Evolutionary conservation across 1,140 invertebrate species (phyloP), one percentile per base, ranked within the genome.

Genomic region (Halotydeus destructor): DNA sequence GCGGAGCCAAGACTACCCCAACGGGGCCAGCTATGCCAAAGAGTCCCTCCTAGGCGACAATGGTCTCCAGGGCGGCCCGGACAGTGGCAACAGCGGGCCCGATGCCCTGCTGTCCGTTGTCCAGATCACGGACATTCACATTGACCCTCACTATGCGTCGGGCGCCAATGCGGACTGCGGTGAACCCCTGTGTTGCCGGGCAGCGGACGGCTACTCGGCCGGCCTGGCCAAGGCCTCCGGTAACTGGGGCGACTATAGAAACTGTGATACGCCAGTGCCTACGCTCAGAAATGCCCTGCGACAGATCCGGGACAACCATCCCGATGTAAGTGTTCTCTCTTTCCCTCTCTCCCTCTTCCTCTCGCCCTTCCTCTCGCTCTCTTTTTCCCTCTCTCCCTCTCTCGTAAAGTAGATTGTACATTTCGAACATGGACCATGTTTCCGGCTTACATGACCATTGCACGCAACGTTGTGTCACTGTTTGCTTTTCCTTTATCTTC

Each of bases 91-190:
- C 19, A 21, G 12, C 18, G 16, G 18, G 19, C n/a, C 5, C 14
- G 8, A 31, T 33, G 24, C 37, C 12, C 23, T 44, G 5, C 4
- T 44, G 21, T 3, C 42, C 21, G 81, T 91, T 5, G 64, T 93
- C 8, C 85, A 93, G 53, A 71, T 93, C 35, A 86, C 83, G 1
- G 85, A 89, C 56, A 88, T 84, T 0, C 84, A 89, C 57, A 85
- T 78, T 54, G 85, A 93, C 63, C 82, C 82, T 0, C 81, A 84
- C 53, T 91, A 91, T 53, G 72, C 75, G 45, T 80, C 85, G 66
- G 84, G 81, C 43, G 70, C 76, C 3, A 84, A 85, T 55, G 83
- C 83, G 0, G 76, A 83, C 43, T 93, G 84, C 59, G 74, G 76
- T 48, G 83, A 89, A 57, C 84, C 83, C 0, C 59, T 89, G 3